phyloP scores from a whole-genome alignment of 2,113 vertebrate genomes.

The Acrocephalus kingi region DNA sequence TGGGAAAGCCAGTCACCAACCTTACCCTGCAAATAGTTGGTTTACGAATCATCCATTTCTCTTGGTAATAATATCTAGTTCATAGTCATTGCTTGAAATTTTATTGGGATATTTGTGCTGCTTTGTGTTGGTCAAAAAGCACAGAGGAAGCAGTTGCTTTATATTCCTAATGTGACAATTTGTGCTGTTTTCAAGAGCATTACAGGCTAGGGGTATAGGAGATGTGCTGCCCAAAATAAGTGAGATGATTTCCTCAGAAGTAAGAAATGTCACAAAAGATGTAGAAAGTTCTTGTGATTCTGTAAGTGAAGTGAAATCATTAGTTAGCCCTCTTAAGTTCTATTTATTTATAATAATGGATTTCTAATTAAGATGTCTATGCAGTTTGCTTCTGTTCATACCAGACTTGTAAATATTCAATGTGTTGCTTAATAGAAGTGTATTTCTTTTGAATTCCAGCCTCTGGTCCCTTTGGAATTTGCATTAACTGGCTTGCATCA shows the following conservation, averaged over 20 bases:
- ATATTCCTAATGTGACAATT: neutral
- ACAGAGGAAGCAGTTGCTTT: neutral
- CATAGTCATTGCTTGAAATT: neutral
- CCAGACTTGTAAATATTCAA: neutral
- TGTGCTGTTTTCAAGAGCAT: neutral
- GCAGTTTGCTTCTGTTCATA: neutral
- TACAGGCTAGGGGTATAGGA: neutral
- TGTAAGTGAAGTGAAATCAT: neutral
- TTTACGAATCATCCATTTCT: neutral
- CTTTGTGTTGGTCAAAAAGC: neutral
- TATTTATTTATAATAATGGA: neutral
- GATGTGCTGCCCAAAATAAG: neutral
- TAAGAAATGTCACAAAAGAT: neutral
- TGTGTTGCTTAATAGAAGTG: conserved; percentile 15
- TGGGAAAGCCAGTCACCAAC: neutral
- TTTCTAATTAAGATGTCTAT: neutral
- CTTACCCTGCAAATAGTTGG: neutral
- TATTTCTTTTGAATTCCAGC: conserved; percentile 31
- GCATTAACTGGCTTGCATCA: neutral
- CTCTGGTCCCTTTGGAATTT: conserved; percentile 9
- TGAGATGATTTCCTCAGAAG: neutral
- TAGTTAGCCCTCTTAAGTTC: neutral
- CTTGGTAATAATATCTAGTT: neutral
- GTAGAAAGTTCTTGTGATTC: neutral
- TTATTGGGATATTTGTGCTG: neutral